Evolutionary conservation across 2,888 invertebrate genomes (phyloP).

Genomic region (Dynastes grantii): DNA sequence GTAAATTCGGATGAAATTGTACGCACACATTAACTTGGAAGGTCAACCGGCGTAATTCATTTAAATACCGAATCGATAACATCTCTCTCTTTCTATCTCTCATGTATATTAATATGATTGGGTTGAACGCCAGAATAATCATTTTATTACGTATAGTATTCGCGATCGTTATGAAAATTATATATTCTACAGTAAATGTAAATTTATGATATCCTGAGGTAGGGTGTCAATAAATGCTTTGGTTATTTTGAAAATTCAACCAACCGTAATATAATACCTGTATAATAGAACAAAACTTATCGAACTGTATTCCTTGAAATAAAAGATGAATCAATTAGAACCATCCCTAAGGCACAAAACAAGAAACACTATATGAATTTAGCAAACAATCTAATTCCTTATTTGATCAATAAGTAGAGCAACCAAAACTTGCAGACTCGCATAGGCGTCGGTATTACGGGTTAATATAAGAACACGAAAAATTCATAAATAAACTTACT

Average conservation of each 20-base stretch:
- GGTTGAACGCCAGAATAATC: slow-evolving; percentile 27
- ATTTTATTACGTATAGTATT: slow-evolving; percentile 12
- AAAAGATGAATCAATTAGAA: too few relatives aligned
- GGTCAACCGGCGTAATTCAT: slow-evolving; percentile 29
- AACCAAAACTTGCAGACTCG: too few relatives aligned
- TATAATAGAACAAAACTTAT: too few relatives aligned
- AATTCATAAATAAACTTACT: too few relatives aligned
- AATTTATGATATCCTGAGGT: slow-evolving; percentile 16
- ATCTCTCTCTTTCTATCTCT: slow-evolving; percentile 14
- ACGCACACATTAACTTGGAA: slow-evolving; percentile 17
- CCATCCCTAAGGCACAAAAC: neutral
- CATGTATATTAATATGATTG: slow-evolving; percentile 40
- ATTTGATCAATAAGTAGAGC: too few relatives aligned
- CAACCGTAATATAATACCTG: neutral
- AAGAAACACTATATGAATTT: neutral
- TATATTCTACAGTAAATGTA: slow-evolving; percentile 2
- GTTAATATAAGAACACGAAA: too few relatives aligned
- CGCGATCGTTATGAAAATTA: slow-evolving; percentile 7
- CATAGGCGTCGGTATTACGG: too few relatives aligned
- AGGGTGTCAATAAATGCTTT: neutral
- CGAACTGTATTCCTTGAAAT: neutral
- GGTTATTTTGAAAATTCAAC: neutral
- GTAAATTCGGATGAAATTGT: slow-evolving; percentile 4
- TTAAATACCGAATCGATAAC: slow-evolving; percentile 36
- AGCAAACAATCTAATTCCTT: too few relatives aligned